Conservation (phyloP, 2,888 invertebrate genomes). For the Anagyrus pseudococci region DNA sequence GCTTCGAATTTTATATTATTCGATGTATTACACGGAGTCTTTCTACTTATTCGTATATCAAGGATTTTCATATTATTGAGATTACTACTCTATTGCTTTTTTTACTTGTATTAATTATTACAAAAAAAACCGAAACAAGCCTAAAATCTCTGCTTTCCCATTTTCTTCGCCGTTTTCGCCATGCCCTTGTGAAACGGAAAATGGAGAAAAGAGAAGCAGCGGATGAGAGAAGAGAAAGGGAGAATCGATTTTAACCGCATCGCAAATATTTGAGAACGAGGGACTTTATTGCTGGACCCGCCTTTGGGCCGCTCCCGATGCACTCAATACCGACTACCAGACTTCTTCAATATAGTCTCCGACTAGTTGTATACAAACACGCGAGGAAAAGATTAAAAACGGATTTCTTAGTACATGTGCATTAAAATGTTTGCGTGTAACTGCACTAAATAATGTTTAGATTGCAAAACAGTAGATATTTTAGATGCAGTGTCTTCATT, state of each 20-base stretch:
- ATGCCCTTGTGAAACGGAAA: constrained; percentile 4
- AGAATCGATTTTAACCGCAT: constrained; percentile 39
- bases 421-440: background rate
- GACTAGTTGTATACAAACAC: background rate
- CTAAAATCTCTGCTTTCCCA: no score
- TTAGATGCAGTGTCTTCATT: no score
- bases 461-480: background rate
- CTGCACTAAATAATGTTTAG: background rate
- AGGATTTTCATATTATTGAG: no score
- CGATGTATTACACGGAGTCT: no score
- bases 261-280: constrained; percentile 36
- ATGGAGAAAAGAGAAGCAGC: no score
- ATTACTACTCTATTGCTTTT: no score
- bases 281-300: constrained; percentile 35
- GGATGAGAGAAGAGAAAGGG: background rate
- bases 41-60: no score
- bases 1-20: no score
- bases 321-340: constrained; percentile 27
- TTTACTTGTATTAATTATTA: background rate
- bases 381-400: constrained; percentile 10
- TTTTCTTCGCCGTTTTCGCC: no score
- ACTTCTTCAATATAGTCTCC: constrained; percentile 27
- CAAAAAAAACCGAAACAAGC: no score
- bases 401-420: background rate
- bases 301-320: constrained; percentile 15